A percentile compares a stretch with the other conserved stretches of the same genome.
Evolutionary conservation across 2,888 invertebrate species (phyloP).

Genomic region (Scrobipalpa atriplicella): DNA sequence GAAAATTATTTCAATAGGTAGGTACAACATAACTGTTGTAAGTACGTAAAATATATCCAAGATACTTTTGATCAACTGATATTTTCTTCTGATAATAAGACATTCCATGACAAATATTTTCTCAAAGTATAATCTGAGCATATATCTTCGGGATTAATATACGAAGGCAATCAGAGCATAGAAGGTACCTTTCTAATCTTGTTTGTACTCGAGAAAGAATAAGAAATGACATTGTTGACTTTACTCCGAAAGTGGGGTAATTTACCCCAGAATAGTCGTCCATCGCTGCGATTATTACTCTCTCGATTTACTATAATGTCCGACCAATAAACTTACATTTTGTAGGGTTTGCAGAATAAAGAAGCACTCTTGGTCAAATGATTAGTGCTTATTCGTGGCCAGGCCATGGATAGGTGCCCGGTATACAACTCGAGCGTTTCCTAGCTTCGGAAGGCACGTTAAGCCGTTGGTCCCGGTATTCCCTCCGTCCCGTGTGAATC

Average conservation of each 20-base stretch:
- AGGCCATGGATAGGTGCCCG: too few relatives aligned
- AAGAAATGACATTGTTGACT: constrained; percentile 17
- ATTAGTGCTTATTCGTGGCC: too few relatives aligned
- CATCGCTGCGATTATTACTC: constrained; percentile 15
- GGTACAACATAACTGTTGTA: too few relatives aligned
- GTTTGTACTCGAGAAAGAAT: constrained; percentile 3
- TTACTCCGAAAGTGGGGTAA: constrained; percentile 19
- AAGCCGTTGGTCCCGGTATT: too few relatives aligned
- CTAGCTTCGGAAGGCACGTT: too few relatives aligned
- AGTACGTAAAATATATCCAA: constrained; percentile 15
- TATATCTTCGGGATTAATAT: constrained; percentile 6
- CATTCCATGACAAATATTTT: background rate
- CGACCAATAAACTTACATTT: background rate
- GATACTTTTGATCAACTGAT: constrained; percentile 39
- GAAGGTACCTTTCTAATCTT: background rate
- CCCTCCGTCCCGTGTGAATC: too few relatives aligned
- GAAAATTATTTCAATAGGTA: too few relatives aligned
- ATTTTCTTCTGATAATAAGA: constrained; percentile 13
- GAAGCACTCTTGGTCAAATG: too few relatives aligned
- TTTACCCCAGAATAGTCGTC: constrained; percentile 7
- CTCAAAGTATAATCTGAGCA: constrained; percentile 9
- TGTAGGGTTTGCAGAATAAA: background rate
- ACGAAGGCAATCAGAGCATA: constrained; percentile 4
- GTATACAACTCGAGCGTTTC: too few relatives aligned
- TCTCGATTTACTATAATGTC: constrained; percentile 18